Base-by-base conservation (phyloP, 1,140 invertebrate genomes). In the Drosophila arizonae region DNA sequence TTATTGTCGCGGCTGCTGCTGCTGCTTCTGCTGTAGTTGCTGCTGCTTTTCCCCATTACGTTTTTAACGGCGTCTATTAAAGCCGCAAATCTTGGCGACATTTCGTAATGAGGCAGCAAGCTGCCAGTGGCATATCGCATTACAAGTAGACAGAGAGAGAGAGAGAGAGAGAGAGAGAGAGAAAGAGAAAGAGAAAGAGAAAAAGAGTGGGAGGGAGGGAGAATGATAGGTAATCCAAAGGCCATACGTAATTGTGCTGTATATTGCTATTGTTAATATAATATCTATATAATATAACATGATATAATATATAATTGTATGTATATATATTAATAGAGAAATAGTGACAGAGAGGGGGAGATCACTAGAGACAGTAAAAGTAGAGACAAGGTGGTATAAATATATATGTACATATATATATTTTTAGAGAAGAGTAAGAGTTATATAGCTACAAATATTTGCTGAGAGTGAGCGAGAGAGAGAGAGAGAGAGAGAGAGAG, bases 61-160 rank as follows among this genome's bases (percentile, higher is more conserved):
- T 33, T 61, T 65, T 36, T 75, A 75, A 71, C 68, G 72, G 55
- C 48, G 48, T 55, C 72, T 65, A 54, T 71, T 71, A 65, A 75
- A 75, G 67, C 67, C 72, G 41, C 72, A 70, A 74, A 74, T 74
- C 72, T 74, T 74, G 72, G 72, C 67, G 72, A 74, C 72, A 74
- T 74, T 74, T 74, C 72, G 54, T 74, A 74, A 74, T 74, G 72
- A 74, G 67, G 52, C 55, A 64, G 43, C 43, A 9, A 39, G 33
- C 24, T 45, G 51, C 58, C 57, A 63, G n/a, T 48, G 17, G 63
- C 36, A 52, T 58, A 65, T 17, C 43, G 28, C n/a, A 30, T 28
- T 30, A 17, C 56, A 60, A 11, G 4, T 15, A 64, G 48, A 4
- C 0, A 52, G 6, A 39, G 9, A 50, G 11, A 33, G 57, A 46